phyloP scores from a whole-genome alignment of 2,888 invertebrate genomes.

The Caenorhabditis becei region DNA sequence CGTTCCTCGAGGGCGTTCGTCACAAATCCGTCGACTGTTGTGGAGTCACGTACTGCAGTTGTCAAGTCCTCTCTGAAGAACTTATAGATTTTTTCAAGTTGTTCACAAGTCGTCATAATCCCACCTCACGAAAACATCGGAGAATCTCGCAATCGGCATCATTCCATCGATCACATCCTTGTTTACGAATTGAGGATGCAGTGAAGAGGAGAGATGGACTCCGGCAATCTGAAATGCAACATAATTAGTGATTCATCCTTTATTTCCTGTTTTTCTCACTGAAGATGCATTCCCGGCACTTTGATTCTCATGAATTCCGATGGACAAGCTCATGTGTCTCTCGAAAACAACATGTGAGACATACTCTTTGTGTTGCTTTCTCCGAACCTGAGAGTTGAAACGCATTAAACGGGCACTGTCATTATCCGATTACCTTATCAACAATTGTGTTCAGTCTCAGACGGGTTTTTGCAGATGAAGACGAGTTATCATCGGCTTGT shows the following conservation, averaged over 20 bases:
- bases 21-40: constrained; percentile 67
- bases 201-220: constrained; percentile 56
- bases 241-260: not conserved
- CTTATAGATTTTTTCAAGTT: not conserved
- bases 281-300: constrained; percentile 58
- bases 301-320: constrained; percentile 64
- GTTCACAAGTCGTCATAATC: not conserved
- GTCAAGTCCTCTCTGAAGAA: constrained; percentile 61
- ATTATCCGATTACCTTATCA: constrained; percentile 61
- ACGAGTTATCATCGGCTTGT: constrained; percentile 44
- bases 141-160: constrained; percentile 59
- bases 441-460: constrained; percentile 61
- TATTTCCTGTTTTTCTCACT: constrained; percentile 21
- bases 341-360: constrained; percentile 66
- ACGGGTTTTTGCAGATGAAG: constrained; percentile 50
- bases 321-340: constrained; percentile 64
- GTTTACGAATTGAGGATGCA: constrained; percentile 61
- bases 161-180: constrained; percentile 50
- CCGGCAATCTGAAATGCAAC: constrained; percentile 62
- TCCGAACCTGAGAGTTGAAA: constrained; percentile 36
- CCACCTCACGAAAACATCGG: constrained; percentile 68
- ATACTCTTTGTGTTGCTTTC: constrained; percentile 66
- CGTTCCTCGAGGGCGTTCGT: constrained; percentile 63
- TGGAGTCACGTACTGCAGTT: constrained; percentile 64
- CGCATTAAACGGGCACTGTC: too few species aligned